Conservation (phyloP, 2,797 vertebrate genomes). For the Odontamblyopus lacepedii region DNA sequence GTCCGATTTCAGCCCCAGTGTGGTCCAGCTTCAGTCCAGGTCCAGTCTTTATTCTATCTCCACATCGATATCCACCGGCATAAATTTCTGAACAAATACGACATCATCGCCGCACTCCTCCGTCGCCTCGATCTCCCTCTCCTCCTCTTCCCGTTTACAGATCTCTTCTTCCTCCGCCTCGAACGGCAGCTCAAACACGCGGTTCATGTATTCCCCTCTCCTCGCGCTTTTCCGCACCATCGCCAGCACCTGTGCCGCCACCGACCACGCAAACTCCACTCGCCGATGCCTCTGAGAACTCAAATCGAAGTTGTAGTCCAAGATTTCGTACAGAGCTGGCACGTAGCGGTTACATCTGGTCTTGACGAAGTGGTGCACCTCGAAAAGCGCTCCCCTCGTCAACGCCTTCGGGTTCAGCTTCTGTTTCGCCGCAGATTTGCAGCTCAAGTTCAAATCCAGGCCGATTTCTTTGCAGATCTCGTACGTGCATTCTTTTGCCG, state of each 20-base stretch:
- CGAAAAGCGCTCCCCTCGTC: constrained; percentile 35
- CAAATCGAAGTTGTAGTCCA: constrained; percentile 54
- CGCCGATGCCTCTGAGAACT: constrained; percentile 33
- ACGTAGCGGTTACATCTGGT: constrained; percentile 26
- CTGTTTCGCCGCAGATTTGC: constrained; percentile 2
- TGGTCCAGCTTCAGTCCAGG: background rate
- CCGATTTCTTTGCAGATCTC: constrained; percentile 26
- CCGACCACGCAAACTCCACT: constrained; percentile 46
- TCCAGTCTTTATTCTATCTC: constrained; percentile 25
- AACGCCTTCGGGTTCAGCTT: constrained; percentile 31
- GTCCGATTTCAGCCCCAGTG: background rate
- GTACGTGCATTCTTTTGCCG: background rate
- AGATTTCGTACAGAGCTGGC: constrained; percentile 38
- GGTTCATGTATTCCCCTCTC: constrained; percentile 22
- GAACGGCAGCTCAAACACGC: constrained; percentile 38
- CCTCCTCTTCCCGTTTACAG: constrained; percentile 41
- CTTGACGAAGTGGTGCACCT: constrained; percentile 42
- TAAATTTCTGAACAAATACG: constrained; percentile 39
- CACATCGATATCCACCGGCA: constrained; percentile 49
- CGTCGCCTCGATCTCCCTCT: background rate
- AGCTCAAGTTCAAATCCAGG: background rate
- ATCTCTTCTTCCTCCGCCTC: background rate
- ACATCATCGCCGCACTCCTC: background rate
- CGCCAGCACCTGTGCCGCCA: constrained; percentile 38
- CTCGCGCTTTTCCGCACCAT: constrained; percentile 23